Conservation (phyloP, 2,888 invertebrate genomes). For the Monoplex corrugatus region DNA sequence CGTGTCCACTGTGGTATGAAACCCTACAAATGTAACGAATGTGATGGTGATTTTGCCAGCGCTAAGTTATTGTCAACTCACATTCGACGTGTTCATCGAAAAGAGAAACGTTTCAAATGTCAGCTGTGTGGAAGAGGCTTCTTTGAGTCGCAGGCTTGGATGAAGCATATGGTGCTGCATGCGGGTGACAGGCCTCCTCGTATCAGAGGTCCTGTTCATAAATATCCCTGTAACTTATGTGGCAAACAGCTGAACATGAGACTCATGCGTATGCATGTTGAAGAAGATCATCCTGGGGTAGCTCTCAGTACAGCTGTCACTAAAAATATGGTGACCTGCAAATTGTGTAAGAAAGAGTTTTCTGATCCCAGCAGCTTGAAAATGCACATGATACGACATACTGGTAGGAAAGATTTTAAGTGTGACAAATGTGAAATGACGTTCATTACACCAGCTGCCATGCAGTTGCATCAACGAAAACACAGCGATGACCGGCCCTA, state of each 20-base stretch:
- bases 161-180: conserved; percentile 42
- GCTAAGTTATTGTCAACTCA: conserved; percentile 36
- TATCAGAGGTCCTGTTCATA: conserved; percentile 24
- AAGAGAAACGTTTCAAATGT: conserved; percentile 44
- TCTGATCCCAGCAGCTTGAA: neutral
- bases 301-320: conserved; percentile 30
- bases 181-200: conserved; percentile 3
- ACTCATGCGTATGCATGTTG: conserved; percentile 25
- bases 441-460: conserved; percentile 20
- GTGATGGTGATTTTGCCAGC: conserved; percentile 27
- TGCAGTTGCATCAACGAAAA: conserved; percentile 31
- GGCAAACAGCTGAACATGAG: conserved; percentile 9
- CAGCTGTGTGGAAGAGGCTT: conserved; percentile 8
- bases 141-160: conserved; percentile 40
- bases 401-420: conserved; percentile 20
- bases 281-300: conserved; percentile 23
- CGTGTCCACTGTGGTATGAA: conserved; percentile 45
- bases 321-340: conserved; percentile 7
- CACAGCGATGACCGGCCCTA: conserved; percentile 40
- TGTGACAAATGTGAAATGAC: conserved; percentile 36
- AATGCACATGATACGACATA: conserved; percentile 33
- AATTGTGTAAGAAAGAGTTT: conserved; percentile 40
- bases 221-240: conserved; percentile 30
- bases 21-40: conserved; percentile 46
- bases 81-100: conserved; percentile 36